Evolutionary conservation across 2,888 invertebrate species (phyloP), one percentile per base, ranked within the genome.

Genomic region (Parelbella ahira): DNA sequence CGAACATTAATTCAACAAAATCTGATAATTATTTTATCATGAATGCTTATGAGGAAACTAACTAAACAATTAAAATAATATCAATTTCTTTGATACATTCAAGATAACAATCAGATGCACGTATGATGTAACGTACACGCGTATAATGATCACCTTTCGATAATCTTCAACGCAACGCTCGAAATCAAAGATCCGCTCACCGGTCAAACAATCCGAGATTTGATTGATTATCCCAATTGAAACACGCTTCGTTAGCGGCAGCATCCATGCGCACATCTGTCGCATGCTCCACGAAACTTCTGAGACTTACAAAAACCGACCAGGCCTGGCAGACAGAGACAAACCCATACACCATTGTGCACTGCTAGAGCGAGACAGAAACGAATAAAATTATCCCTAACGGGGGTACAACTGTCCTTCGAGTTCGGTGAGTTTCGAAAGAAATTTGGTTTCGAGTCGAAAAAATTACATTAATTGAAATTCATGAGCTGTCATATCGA

Each of bases 231-330:
- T 82, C 74, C 73, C 72, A 69, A 81, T 81, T 70, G 69, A 73
- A 73, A 68, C 74, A 80, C 68, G 86, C 74, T 80, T 84, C 82
- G 84, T 84, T 86, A 81, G 68, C 62, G 68, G 67, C 77, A 77
- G 69, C 83, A 79, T 60, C 75, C 81, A 79, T 69, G 84, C 84
- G 80, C 82, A 70, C 86, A 84, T 83, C 84, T 84, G 86, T 84
- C 83, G 73, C 70, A 84, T 78, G 84, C 66, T 81, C 67, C 76
- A 76, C 53, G 56, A 76, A 82, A 74, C 81, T 77, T 77, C 62
- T 75, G 80, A 82, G 71, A 62, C 76, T 69, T 56, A 86, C 77
- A 82, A 84, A 84, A 84, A 83, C 74, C 60, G 80, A 80, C 77
- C 68, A 61, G 67, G 57, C 58, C 53, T 45, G 54, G 48, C 51